Evolutionary conservation across 1,140 invertebrate species (phyloP), one percentile per base, ranked within the genome.

Genomic region (Ips typographus): DNA sequence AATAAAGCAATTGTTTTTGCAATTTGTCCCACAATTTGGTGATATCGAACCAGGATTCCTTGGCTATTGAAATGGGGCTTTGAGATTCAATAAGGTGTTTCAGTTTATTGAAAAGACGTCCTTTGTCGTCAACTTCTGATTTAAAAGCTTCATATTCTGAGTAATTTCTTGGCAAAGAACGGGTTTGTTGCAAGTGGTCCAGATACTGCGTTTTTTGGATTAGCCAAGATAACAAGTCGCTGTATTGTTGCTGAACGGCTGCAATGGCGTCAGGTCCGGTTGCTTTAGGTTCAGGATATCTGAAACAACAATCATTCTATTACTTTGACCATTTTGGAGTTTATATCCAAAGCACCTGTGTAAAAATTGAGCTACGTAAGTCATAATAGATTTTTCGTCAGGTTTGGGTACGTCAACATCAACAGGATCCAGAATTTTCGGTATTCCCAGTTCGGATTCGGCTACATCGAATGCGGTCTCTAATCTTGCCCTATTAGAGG

Each of bases 331-430:
- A 22, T 22, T 22, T 22, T 22, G 22, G 22, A 22, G 22, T 56
- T 1, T n/a, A 56, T 7, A 42, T 41, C 38, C 2, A 40, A 8
- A 38, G 57, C 8, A 68, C 83, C 95, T 95, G 80, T 98, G 94
- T 71, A 99, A 84, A 82, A 99, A 99, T 84, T 99, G 96, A 44
- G 98, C 96, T 51, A 99, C 95, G 81, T 99, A 99, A 40, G 98
- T 99, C 95, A 99, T 99, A 72, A 99, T 94, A 42, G 95, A 98
- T 81, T 96, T 94, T 79, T 99, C 97, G 82, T 99, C 98, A 4
- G 98, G 98, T 78, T 94, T 93, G 8, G 93, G 90, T 7, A 98
- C 95, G 83, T 99, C 95, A 40, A 99, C 95, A 83, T 99, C 98
- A 85, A 97, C 95, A 40, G 96, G 90, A 81, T 98, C 96, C 38